phyloP scores from a whole-genome alignment of 2,797 vertebrate genomes.

The Cephalopachus bancanus region DNA sequence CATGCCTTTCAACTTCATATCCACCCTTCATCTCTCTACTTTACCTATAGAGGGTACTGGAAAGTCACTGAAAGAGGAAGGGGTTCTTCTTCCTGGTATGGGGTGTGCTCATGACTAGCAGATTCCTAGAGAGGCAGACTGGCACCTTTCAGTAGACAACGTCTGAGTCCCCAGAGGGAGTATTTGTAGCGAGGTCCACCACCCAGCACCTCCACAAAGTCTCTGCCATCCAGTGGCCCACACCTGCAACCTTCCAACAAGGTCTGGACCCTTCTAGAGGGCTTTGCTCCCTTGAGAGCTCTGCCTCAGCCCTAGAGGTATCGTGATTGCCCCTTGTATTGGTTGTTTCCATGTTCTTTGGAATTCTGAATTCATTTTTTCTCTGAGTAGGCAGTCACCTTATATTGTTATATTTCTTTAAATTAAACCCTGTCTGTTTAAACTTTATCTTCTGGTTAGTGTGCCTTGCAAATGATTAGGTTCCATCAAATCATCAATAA shows the following conservation, averaged over 20 bases:
- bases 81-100: neutral
- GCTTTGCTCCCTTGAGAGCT: neutral
- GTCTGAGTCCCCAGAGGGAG: neutral
- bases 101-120: neutral
- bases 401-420: neutral
- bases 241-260: neutral
- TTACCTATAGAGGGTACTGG: neutral
- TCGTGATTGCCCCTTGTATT: too few species aligned
- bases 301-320: neutral
- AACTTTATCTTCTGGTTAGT: neutral
- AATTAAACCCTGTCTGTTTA: neutral
- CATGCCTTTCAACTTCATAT: neutral
- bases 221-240: neutral
- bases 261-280: neutral
- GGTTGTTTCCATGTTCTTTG: neutral
- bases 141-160: neutral
- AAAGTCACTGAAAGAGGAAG: neutral
- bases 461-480: neutral
- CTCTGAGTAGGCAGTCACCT: neutral
- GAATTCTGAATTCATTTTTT: neutral
- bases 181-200: neutral
- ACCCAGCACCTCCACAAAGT: too few species aligned
- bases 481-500: neutral
- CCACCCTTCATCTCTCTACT: neutral
- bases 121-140: neutral